phyloP scores from a whole-genome alignment of 2,113 vertebrate genomes.

The Callipepla squamata region DNA sequence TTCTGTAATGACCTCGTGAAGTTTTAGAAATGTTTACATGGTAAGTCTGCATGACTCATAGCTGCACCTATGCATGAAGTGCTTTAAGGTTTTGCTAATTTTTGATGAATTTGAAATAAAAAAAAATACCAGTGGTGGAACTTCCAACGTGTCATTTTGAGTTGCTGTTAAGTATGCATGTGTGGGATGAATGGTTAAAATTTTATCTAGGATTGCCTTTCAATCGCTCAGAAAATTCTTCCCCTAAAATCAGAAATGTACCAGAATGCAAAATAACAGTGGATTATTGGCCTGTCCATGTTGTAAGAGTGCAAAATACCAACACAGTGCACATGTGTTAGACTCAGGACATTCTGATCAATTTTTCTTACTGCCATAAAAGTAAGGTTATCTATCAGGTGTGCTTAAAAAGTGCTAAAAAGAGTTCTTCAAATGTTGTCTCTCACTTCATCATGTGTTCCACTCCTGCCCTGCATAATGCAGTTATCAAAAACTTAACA shows the following conservation, averaged over 20 bases:
- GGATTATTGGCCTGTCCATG: background rate
- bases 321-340: background rate
- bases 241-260: background rate
- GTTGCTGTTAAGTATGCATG: background rate
- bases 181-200: background rate
- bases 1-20: background rate
- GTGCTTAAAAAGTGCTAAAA: background rate
- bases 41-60: background rate
- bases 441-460: background rate
- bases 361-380: background rate
- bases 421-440: background rate
- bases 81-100: background rate
- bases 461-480: background rate
- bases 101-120: background rate
- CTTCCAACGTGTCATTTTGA: background rate
- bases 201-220: background rate
- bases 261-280: background rate
- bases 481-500: background rate
- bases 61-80: background rate
- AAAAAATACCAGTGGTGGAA: background rate
- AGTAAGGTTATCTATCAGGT: background rate
- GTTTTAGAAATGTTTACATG: background rate
- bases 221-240: background rate
- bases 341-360: background rate
- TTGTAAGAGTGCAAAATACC: background rate